phyloP scores from a whole-genome alignment of 2,888 invertebrate species.

The Adelphocoris suturalis region DNA sequence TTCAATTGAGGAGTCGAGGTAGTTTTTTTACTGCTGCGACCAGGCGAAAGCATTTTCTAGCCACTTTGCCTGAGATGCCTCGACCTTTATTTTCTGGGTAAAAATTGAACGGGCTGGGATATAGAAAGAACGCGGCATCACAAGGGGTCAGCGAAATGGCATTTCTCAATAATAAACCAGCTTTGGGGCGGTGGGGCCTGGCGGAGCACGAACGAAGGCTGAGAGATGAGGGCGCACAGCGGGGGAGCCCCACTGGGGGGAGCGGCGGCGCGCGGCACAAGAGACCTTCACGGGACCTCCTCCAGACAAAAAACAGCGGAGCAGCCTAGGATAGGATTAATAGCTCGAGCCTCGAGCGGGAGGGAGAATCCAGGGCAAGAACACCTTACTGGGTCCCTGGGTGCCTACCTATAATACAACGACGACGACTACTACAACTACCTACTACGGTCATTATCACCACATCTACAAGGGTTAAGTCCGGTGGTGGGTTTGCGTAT shows the following conservation, averaged over 20 bases:
- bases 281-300: conserved; percentile 37
- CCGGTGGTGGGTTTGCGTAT: no score
- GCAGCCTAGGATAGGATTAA: conserved; percentile 40
- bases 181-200: not conserved
- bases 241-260: conserved; percentile 2
- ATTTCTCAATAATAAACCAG: conserved; percentile 44
- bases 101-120: conserved; percentile 28
- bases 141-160: conserved; percentile 47
- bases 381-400: not conserved
- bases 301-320: conserved; percentile 26
- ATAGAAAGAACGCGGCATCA: conserved; percentile 36
- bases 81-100: not conserved
- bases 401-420: conserved; percentile 8
- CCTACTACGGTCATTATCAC: not conserved
- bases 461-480: no score
- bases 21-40: no score
- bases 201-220: conserved; percentile 44
- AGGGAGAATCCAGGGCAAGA: conserved; percentile 39
- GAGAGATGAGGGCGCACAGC: conserved; percentile 51
- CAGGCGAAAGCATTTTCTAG: not conserved
- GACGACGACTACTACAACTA: not conserved
- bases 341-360: conserved; percentile 12
- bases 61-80: not conserved
- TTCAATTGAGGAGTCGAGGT: no score
- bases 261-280: conserved; percentile 45